Evolutionary conservation across 2,888 invertebrate genomes (phyloP).

Genomic region (Neoascia interrupta): DNA sequence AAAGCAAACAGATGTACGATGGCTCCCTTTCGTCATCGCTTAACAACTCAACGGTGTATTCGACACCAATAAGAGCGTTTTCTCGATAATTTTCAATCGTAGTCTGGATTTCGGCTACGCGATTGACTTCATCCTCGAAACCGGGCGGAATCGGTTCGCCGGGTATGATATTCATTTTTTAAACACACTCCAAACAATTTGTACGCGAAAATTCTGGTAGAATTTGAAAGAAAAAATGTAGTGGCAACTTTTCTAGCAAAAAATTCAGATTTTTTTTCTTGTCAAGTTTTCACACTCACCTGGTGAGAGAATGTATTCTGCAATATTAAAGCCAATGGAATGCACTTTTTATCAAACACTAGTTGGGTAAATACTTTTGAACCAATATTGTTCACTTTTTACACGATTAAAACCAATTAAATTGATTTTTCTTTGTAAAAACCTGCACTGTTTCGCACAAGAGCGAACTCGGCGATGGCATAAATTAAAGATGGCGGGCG

Average conservation of each 20-base stretch:
- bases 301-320: neutral
- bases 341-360: neutral
- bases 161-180: slow-evolving; percentile 79
- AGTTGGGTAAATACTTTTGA: too few species aligned
- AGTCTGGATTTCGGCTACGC: slow-evolving; percentile 80
- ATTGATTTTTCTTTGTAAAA: too few species aligned
- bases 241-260: neutral
- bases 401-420: too few species aligned
- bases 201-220: slow-evolving; percentile 1
- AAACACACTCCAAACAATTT: too few species aligned
- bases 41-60: slow-evolving; percentile 88
- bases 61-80: slow-evolving; percentile 84
- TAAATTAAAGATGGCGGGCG: too few species aligned
- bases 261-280: too few species aligned
- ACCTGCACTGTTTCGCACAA: too few species aligned
- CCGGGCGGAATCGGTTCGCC: slow-evolving; percentile 87
- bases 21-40: slow-evolving; percentile 86
- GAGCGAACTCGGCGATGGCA: too few species aligned
- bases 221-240: slow-evolving; percentile 3
- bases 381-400: too few species aligned
- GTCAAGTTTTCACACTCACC: slow-evolving; percentile 23
- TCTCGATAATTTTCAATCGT: slow-evolving; percentile 80
- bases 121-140: slow-evolving; percentile 83
- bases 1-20: slow-evolving; percentile 87
- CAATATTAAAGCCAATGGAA: too few species aligned